Conservation (phyloP, 2,113 vertebrate genomes). For the Corythoichthys intestinalis region DNA sequence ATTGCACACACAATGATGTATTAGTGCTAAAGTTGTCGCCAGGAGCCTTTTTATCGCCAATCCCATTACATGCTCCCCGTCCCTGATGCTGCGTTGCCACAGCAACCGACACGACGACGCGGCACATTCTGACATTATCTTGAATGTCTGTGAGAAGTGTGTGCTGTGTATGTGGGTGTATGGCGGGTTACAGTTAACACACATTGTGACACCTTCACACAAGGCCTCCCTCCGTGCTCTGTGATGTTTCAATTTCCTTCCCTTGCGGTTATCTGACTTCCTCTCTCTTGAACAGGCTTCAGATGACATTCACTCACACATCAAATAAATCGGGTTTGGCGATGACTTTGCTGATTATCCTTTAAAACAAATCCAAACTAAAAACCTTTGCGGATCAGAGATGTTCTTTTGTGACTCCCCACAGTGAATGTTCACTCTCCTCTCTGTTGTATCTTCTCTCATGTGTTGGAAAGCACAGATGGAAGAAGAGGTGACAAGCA, state of each 20-base stretch:
- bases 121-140: neutral
- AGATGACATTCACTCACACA: neutral
- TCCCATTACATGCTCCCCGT: neutral
- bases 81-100: neutral
- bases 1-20: neutral
- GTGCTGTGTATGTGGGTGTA: neutral
- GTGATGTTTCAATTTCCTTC: slow-evolving; percentile 51
- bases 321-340: neutral
- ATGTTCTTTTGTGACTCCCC: slow-evolving; percentile 6
- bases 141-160: neutral
- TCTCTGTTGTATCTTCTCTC: slow-evolving; percentile 15
- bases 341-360: neutral
- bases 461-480: slow-evolving; percentile 36
- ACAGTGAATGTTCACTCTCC: slow-evolving; percentile 23
- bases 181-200: neutral
- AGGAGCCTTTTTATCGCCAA: neutral
- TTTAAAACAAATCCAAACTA: neutral
- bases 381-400: neutral
- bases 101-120: neutral
- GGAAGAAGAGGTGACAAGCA: neutral
- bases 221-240: slow-evolving; percentile 7
- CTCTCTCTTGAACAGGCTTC: slow-evolving; percentile 16
- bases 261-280: slow-evolving; percentile 24
- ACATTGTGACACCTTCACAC: slow-evolving; percentile 7
- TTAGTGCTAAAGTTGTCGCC: neutral